Conservation (phyloP, 2,888 invertebrate species). For the Vanessa cardui region DNA sequence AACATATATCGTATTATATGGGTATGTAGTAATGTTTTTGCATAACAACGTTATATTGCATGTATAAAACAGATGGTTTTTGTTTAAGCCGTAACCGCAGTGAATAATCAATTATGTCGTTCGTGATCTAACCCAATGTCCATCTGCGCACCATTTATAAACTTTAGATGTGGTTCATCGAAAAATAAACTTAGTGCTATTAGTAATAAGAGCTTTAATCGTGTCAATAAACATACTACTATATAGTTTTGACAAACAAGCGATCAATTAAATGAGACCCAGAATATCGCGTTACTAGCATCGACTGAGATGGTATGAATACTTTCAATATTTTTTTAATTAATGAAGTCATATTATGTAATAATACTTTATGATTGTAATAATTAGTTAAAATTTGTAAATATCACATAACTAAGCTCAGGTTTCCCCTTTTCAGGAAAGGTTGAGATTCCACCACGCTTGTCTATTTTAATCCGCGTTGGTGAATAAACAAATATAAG, state of each 20-base stretch:
- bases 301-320: conserved; percentile 50
- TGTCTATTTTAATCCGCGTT: no score
- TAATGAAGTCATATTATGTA: no score
- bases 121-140: conserved; percentile 72
- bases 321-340: no score
- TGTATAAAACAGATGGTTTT: conserved; percentile 1
- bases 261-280: conserved; percentile 69
- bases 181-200: conserved; percentile 7
- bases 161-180: conserved; percentile 52
- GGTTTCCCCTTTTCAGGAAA: no score
- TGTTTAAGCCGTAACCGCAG: conserved; percentile 44
- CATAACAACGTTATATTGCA: neutral
- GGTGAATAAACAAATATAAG: no score
- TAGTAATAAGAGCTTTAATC: neutral
- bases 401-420: no score
- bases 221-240: neutral
- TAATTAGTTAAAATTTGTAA: no score
- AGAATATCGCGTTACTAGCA: conserved; percentile 66
- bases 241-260: conserved; percentile 54
- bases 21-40: neutral
- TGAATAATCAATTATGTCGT: conserved; percentile 72
- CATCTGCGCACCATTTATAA: conserved; percentile 72
- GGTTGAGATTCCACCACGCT: no score
- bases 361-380: no score
- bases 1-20: neutral